Conservation (phyloP, 2,888 invertebrate genomes). For the Drosophila basisetae region DNA sequence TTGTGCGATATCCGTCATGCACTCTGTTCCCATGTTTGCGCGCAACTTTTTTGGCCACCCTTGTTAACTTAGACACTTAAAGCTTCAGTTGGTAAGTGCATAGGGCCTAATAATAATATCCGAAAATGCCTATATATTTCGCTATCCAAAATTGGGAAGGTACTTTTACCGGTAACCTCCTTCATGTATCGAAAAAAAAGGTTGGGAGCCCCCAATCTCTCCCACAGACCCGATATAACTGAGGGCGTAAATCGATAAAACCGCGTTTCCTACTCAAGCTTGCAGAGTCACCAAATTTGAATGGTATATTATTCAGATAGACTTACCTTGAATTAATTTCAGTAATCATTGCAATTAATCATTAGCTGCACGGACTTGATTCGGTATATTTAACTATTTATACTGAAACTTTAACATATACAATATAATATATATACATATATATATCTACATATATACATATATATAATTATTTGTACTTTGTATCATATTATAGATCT, state of each 20-base stretch:
- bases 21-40: not conserved
- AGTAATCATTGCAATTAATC: not conserved
- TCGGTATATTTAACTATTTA: constrained; percentile 6
- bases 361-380: not conserved
- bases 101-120: not conserved
- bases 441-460: constrained; percentile 1
- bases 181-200: not conserved
- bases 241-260: not conserved
- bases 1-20: not conserved
- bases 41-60: not conserved
- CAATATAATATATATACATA: constrained; percentile 1
- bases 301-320: not conserved
- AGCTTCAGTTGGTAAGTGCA: not conserved
- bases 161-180: not conserved
- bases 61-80: no score
- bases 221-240: not conserved
- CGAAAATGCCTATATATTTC: not conserved
- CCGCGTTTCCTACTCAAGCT: not conserved
- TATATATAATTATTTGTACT: not conserved
- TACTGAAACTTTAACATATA: constrained; percentile 10
- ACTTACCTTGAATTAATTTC: not conserved
- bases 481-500: constrained; percentile 88
- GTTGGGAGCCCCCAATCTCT: no score
- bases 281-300: not conserved
- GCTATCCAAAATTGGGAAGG: not conserved